Evolutionary conservation across 2,113 vertebrate genomes (phyloP).

Genomic region (Carassius auratus): DNA sequence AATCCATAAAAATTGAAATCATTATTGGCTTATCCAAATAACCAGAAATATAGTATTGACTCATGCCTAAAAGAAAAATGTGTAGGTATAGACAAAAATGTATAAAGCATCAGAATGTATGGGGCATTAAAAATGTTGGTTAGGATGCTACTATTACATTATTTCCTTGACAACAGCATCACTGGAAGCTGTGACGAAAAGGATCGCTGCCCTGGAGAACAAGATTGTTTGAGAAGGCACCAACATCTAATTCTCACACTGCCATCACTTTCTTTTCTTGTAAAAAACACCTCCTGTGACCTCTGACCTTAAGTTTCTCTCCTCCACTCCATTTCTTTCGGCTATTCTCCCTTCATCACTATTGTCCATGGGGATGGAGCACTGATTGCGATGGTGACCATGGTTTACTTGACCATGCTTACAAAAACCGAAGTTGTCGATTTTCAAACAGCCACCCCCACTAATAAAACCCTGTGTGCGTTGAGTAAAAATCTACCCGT

Average conservation of each 20-base stretch:
- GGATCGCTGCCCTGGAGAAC: slow-evolving; percentile 91
- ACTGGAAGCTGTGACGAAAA: slow-evolving; percentile 94
- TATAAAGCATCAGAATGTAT: background rate
- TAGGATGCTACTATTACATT: slow-evolving; percentile 13
- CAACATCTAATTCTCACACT: slow-evolving; percentile 38
- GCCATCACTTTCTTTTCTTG: slow-evolving; percentile 61
- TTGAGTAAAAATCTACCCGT: background rate
- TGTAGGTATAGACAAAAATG: background rate
- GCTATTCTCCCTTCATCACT: slow-evolving; percentile 56
- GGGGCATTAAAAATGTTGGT: background rate
- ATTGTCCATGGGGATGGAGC: slow-evolving; percentile 64
- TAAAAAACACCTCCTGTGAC: slow-evolving; percentile 63
- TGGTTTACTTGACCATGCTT: slow-evolving; percentile 8
- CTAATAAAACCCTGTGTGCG: slow-evolving; percentile 65
- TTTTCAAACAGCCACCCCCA: slow-evolving; percentile 60
- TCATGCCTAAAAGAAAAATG: background rate
- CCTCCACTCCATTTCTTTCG: slow-evolving; percentile 44
- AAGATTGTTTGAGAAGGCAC: slow-evolving; percentile 81
- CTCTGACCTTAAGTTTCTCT: slow-evolving; percentile 55
- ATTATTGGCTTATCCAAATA: background rate
- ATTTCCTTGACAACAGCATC: slow-evolving; percentile 82
- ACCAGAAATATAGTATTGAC: too few species aligned
- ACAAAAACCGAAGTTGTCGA: background rate
- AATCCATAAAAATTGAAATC: background rate
- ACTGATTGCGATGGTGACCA: slow-evolving; percentile 64